phyloP scores from a whole-genome alignment of 92 coral and sea anemone genomes.

The Umimayanthus kanabou region DNA sequence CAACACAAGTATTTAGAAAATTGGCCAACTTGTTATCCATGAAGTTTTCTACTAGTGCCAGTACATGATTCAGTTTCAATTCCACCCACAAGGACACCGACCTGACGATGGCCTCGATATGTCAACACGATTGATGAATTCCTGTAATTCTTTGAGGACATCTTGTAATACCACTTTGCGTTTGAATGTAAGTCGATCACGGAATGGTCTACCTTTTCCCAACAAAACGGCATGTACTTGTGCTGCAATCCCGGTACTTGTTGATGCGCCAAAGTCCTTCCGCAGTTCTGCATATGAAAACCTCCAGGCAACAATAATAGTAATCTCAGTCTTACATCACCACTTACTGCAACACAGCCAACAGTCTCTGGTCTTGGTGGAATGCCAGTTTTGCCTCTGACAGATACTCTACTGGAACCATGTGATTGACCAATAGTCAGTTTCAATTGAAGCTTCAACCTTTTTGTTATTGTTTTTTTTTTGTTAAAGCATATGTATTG shows the following conservation, averaged over 20 bases:
- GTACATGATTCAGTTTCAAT: background rate
- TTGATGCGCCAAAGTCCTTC: conserved; percentile 24
- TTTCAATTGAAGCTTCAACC: background rate
- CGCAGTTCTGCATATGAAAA: conserved; percentile 33
- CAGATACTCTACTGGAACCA: background rate
- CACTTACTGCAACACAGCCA: conserved; percentile 12
- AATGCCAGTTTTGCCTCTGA: background rate
- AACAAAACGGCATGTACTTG: conserved; percentile 57
- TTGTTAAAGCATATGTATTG: too few species aligned
- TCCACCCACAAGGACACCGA: conserved; percentile 43
- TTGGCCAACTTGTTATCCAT: too few species aligned
- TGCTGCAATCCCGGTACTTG: conserved; percentile 49
- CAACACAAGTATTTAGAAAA: too few species aligned
- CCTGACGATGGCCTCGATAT: conserved; percentile 54
- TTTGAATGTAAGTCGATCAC: conserved; percentile 34
- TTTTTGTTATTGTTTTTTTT: too few species aligned
- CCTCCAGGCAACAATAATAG: conserved; percentile 45
- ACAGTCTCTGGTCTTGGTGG: background rate
- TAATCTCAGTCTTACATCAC: conserved; percentile 9
- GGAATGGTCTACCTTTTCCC: conserved; percentile 51
- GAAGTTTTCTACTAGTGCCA: too few species aligned
- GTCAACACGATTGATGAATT: conserved; percentile 47
- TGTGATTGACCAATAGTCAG: background rate
- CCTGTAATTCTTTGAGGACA: conserved; percentile 36
- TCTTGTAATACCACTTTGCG: conserved; percentile 53